Evolutionary conservation across 2,113 vertebrate species (phyloP).

Genomic region (Microcebus ravelobensis): DNA sequence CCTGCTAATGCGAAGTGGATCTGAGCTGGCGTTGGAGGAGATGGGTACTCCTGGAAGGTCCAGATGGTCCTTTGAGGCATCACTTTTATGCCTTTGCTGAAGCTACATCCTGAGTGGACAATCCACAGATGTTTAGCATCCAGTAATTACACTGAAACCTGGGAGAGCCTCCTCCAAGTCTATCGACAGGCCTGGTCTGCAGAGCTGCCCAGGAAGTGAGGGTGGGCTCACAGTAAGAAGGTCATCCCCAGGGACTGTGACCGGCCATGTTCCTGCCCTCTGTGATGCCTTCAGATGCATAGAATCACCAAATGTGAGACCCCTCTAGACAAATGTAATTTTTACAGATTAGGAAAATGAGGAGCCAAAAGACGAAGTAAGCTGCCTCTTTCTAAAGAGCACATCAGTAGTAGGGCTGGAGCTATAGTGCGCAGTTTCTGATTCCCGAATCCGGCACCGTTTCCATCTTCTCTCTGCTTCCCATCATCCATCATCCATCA

Average conservation of each 20-base stretch:
- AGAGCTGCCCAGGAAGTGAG: neutral
- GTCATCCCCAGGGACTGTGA: neutral
- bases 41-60: neutral
- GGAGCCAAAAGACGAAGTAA: neutral
- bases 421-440: neutral
- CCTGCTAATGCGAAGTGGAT: neutral
- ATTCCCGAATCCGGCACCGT: neutral
- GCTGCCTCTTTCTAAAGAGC: neutral
- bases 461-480: neutral
- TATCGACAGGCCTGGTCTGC: neutral
- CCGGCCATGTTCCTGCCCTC: neutral
- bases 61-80: neutral
- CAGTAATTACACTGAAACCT: neutral
- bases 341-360: neutral
- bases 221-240: neutral
- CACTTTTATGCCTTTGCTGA: neutral
- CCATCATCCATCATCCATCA: neutral
- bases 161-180: neutral
- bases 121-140: neutral
- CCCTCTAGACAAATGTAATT: neutral
- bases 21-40: neutral
- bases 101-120: neutral
- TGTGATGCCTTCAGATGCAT: neutral
- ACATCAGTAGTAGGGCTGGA: neutral
- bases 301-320: neutral